phyloP scores from a whole-genome alignment of 2,797 vertebrate genomes.

The Gorsachius magnificus region DNA sequence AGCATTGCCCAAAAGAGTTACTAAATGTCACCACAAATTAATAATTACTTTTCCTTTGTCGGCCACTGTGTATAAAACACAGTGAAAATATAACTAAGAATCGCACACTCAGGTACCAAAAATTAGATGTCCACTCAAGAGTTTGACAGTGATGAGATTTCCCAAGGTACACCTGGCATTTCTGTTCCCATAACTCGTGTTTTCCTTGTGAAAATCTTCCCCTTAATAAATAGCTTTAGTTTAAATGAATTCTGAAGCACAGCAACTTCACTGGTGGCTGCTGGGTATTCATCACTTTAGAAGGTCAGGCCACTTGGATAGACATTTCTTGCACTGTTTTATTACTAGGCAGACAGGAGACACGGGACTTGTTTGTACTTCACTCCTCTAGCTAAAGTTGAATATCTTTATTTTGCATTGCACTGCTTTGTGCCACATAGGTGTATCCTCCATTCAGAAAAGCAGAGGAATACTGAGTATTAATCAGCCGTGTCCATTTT shows the following conservation, averaged over 20 bases:
- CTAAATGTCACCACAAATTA: not conserved
- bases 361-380: not conserved
- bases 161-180: not conserved
- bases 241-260: constrained; percentile 6
- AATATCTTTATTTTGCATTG: not conserved
- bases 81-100: not conserved
- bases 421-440: not conserved
- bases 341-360: not conserved
- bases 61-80: not conserved
- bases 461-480: not conserved
- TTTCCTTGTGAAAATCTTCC: constrained; percentile 17
- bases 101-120: not conserved
- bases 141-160: not conserved
- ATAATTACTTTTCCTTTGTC: not conserved
- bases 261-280: not conserved
- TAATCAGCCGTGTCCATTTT: not conserved
- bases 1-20: not conserved
- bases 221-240: not conserved
- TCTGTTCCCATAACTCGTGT: not conserved
- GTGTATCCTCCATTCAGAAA: not conserved
- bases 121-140: not conserved
- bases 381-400: not conserved
- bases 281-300: constrained; percentile 1
- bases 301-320: constrained; percentile 16
- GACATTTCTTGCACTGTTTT: constrained; percentile 19